phyloP scores from a whole-genome alignment of 2,888 invertebrate genomes.

The Eilema caniola region DNA sequence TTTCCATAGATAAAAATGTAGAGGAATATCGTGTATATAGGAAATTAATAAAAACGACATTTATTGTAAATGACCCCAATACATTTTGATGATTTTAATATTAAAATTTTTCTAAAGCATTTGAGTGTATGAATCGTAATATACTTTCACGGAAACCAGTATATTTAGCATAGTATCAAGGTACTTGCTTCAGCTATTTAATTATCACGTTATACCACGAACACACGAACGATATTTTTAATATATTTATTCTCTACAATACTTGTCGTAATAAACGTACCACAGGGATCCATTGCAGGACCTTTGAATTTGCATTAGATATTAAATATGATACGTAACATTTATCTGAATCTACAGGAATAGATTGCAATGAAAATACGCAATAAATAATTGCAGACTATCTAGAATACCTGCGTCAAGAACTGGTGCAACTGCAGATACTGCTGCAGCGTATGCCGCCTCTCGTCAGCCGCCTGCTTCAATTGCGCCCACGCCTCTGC shows the following conservation, averaged over 20 bases:
- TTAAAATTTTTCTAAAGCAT: neutral
- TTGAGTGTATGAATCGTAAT: neutral
- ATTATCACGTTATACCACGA: too few relatives aligned
- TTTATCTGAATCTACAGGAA: too few relatives aligned
- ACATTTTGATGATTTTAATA: too few relatives aligned
- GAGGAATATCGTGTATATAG: too few relatives aligned
- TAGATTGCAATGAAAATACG: too few relatives aligned
- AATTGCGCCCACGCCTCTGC: slow-evolving; percentile 95
- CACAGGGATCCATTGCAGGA: neutral
- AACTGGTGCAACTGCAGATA: slow-evolving; percentile 96
- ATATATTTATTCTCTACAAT: neutral
- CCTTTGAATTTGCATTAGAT: neutral
- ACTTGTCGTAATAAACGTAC: neutral
- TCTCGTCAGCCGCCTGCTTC: slow-evolving; percentile 92
- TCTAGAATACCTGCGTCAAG: slow-evolving; percentile 84
- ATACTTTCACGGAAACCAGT: too few relatives aligned
- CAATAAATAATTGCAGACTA: too few relatives aligned
- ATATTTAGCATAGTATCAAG: neutral
- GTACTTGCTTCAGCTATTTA: too few relatives aligned
- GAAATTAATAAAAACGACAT: too few relatives aligned
- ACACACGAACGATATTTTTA: neutral
- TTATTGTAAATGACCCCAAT: too few relatives aligned
- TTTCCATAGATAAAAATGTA: too few relatives aligned
- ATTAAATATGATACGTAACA: too few relatives aligned
- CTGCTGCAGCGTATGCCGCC: slow-evolving; percentile 93